Conservation (phyloP, 1,140 invertebrate species). For the Orius laevigatus region DNA sequence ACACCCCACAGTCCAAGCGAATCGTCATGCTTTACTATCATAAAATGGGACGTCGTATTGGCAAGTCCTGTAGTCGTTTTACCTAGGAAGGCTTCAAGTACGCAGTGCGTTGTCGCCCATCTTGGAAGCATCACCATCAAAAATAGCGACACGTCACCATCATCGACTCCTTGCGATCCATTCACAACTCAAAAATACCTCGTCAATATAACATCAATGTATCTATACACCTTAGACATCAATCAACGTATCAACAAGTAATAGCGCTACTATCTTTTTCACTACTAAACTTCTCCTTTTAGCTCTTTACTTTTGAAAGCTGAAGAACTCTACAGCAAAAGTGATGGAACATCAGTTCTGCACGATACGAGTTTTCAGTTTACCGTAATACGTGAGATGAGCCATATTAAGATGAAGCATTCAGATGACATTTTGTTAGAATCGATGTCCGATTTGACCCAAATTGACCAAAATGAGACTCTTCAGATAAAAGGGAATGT, state of each 20-base stretch:
- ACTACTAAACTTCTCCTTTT: background rate
- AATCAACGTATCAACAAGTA: constrained; percentile 14
- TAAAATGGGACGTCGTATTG: constrained; percentile 51
- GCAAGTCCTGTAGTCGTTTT: constrained; percentile 82
- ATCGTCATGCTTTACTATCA: constrained; percentile 19
- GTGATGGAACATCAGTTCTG: constrained; percentile 49
- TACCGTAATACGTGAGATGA: constrained; percentile 32
- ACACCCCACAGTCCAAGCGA: constrained; percentile 29
- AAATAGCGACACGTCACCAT: constrained; percentile 15
- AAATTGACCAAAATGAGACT: constrained; percentile 18
- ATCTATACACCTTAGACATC: constrained; percentile 54
- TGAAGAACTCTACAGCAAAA: constrained; percentile 49
- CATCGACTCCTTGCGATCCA: constrained; percentile 9
- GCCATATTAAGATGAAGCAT: constrained; percentile 19
- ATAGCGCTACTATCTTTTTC: background rate
- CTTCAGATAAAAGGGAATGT: constrained; percentile 56
- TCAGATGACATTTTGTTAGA: constrained; percentile 27
- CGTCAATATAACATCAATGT: constrained; percentile 70
- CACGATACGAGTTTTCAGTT: constrained; percentile 70
- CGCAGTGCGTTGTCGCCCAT: constrained; percentile 79
- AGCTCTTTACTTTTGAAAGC: constrained; percentile 28
- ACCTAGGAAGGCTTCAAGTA: constrained; percentile 56
- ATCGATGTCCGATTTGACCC: constrained; percentile 22
- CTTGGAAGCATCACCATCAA: constrained; percentile 69
- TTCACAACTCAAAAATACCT: constrained; percentile 28